Conservation (phyloP, 2,888 invertebrate species). For the Meloe dianella region DNA sequence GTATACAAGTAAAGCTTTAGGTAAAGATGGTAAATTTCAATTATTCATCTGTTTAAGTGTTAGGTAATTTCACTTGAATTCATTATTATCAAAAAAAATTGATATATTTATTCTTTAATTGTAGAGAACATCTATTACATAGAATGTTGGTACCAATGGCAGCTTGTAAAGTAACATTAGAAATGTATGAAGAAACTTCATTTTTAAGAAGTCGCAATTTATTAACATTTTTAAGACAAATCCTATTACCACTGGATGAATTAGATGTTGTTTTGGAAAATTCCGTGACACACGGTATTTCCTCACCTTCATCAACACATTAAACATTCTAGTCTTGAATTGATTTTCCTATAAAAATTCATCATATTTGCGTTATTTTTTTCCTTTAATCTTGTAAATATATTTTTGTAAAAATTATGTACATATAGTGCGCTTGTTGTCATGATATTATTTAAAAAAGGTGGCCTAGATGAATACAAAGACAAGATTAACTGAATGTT, state of each 20-base stretch:
- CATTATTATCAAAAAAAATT: constrained; percentile 12
- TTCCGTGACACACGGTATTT: constrained; percentile 76
- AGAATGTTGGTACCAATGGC: constrained; percentile 92
- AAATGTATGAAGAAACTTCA: constrained; percentile 96
- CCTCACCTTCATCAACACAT: constrained; percentile 53
- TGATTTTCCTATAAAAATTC: constrained; percentile 2
- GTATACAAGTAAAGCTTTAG: constrained; percentile 82
- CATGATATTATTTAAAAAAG: constrained; percentile 17
- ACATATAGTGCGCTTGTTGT: not conserved
- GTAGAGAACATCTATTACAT: constrained; percentile 86
- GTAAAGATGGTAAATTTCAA: constrained; percentile 98
- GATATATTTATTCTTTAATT: constrained; percentile 39
- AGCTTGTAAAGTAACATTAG: constrained; percentile 82
- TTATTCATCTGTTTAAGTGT: constrained; percentile 93
- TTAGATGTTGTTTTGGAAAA: constrained; percentile 87
- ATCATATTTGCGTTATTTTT: constrained; percentile 13
- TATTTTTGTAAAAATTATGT: constrained; percentile 28
- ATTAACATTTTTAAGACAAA: constrained; percentile 87
- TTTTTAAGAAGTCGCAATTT: constrained; percentile 88
- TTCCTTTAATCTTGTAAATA: constrained; percentile 18
- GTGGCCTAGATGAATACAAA: constrained; percentile 25
- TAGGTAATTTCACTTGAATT: constrained; percentile 68
- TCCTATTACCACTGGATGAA: constrained; percentile 88
- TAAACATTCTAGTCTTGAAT: constrained; percentile 28
- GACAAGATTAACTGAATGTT: constrained; percentile 14